phyloP scores from a whole-genome alignment of 1,140 invertebrate genomes.

The Drosophila gunungcola region DNA sequence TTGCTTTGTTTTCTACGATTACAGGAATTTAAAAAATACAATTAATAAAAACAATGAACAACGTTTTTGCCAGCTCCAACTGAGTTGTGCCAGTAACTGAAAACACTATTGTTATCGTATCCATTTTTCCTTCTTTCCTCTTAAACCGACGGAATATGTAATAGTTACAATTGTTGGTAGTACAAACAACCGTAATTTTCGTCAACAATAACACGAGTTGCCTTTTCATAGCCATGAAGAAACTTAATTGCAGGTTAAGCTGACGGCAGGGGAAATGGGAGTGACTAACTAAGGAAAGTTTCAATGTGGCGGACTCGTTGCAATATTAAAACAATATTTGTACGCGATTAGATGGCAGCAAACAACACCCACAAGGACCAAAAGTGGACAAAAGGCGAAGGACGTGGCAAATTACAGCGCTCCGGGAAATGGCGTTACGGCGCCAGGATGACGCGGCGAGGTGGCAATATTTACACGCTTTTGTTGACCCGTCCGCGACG shows the following conservation, averaged over 20 bases:
- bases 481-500: conserved; percentile 34
- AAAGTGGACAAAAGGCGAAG: conserved; percentile 10
- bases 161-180: conserved; percentile 69
- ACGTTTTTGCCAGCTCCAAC: conserved; percentile 10
- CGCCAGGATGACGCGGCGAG: conserved; percentile 59
- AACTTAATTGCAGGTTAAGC: conserved; percentile 74
- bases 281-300: conserved; percentile 35
- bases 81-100: conserved; percentile 35
- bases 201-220: conserved; percentile 48
- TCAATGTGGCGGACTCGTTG: conserved; percentile 36
- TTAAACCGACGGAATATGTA: conserved; percentile 23
- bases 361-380: conserved; percentile 21
- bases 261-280: conserved; percentile 9
- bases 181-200: conserved; percentile 73
- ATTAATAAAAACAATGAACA: not conserved
- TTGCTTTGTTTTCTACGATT: not conserved
- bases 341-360: conserved; percentile 53
- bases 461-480: conserved; percentile 74
- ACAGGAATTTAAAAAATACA: not conserved
- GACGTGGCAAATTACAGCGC: conserved; percentile 48
- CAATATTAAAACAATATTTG: conserved; percentile 78
- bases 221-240: conserved; percentile 35
- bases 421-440: conserved; percentile 52
- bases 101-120: conserved; percentile 54
- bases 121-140: conserved; percentile 3